Base-by-base conservation (phyloP, 2,113 vertebrate genomes). In the Poeciliopsis turrubarensis region DNA sequence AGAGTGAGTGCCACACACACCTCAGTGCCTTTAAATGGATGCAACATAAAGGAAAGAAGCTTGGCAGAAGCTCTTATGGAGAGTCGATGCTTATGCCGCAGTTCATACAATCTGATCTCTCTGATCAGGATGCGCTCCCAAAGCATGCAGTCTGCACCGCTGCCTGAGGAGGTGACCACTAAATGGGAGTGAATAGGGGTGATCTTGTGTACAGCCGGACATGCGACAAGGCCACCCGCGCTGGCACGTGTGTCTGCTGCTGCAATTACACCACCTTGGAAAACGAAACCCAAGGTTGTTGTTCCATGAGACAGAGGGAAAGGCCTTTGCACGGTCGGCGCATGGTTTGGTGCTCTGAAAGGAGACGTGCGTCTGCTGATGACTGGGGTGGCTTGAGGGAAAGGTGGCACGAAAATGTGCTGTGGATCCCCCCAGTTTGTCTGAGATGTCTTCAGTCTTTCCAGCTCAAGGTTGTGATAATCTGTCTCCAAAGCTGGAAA, bases 221-320 rank as follows among this genome's bases (percentile, higher is more conserved):
- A 95, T 3, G 81, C 89, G 39, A 96, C 94, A 3, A 95, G 93
- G 29, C 86, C 89, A 5, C 84, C 92, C 0, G 95, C 94, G 85
- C 95, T 96, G 47, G 96, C 95, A 0, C 96, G 94, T 0, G 95
- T 95, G 75, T 96, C 96, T 0, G 95, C 95, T 0, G 96, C 96
- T 4, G 95, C 96, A 2, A 96, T 94, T 63, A 96, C 94, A 0
- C 96, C 96, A 0, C 93, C 93, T 44, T 92, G 90, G 87, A 95
- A 96, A 66, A 94, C 89, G 82, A 96, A 97, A 26, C 94, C 94
- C 76, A 97, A 77, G 0, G 95, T 97, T 4, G 96, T 96, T 34
- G 96, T 96, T 72, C 95, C 95, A 0, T 97, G 96, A 64, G 80
- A 51, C 63, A 94, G 78, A 72, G 82, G 66, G 60, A 95, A 93